Base-by-base conservation (phyloP, 2,888 invertebrate species). In the Ornithoptera priamus region DNA sequence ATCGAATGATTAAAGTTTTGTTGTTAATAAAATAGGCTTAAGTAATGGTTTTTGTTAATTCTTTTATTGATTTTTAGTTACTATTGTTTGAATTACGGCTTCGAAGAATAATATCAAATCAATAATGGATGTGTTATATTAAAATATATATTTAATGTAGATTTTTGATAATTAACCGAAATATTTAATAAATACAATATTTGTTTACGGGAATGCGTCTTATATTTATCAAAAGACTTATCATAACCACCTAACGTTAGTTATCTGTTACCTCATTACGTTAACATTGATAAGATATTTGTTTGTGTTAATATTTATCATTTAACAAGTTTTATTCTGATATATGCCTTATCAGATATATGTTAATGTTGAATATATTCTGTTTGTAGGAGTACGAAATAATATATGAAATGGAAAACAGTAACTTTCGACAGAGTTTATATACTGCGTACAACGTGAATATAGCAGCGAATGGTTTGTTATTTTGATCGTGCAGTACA, bases 391-490 rank as follows among this genome's bases (percentile, higher is more conserved):
- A 18, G 24, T 12, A 46, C 10, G 30, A n/a, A 61, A 57, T 58
- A 63, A 22, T 59, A 53, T 58, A 22, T 30, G 42, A 63, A 57
- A n/a, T 64, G n/a, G 17, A 42, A 56, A 12, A 50, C 57, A 61
- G 63, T 67, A 59, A 58, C 67, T 59, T 67, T 67, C 72, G 65
- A 62, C 22, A 58, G 65, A 67, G 67, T 72, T 57, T 61, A 59
- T 58, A 66, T 61, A 56, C 56, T 68, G 67, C 71, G 63, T 74
- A 73, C 71, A 72, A 62, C 72, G 72, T 79, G 84, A 85, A 84
- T 69, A 72, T 77, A 83, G 82, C 77, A 30, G 72, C 77, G 68
- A 71, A 73, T 72, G 73, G 3, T 46, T 46, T 7, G 75, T 71
- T 76, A 75, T 78, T 80, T 74, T 71, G 71, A 69, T 75, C 70